Evolutionary conservation across 2,113 vertebrate species (phyloP).

Genomic region (Myotis lucifugus): DNA sequence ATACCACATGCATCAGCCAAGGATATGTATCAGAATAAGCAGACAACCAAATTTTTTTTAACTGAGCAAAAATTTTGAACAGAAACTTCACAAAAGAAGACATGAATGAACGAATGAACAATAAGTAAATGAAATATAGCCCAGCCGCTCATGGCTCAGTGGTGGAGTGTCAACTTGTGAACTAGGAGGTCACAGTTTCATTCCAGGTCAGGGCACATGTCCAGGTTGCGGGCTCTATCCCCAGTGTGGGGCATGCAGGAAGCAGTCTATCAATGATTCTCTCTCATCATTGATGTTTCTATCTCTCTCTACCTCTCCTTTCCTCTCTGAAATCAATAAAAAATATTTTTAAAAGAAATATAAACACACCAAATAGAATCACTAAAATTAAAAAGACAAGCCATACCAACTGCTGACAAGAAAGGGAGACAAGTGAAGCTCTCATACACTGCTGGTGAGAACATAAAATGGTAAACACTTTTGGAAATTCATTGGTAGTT

Average conservation of each 20-base stretch:
- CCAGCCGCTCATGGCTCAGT: no score
- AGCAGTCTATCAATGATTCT: no score
- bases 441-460: neutral
- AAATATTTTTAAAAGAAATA: neutral
- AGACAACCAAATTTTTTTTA: neutral
- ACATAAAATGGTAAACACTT: neutral
- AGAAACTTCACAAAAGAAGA: slow-evolving; percentile 8
- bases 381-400: neutral
- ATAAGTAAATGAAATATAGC: no score
- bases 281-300: no score
- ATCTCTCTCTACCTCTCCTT: no score
- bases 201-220: no score
- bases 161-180: no score
- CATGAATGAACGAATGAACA: neutral
- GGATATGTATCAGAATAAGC: neutral
- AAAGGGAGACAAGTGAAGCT: neutral
- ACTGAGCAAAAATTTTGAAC: neutral
- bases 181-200: no score
- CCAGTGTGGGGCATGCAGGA: no score
- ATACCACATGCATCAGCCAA: neutral
- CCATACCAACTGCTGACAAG: neutral
- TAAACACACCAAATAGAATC: neutral
- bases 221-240: no score
- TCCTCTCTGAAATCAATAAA: no score
- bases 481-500: neutral